Evolutionary conservation across 2,113 vertebrate genomes (phyloP).

Genomic region (Myiagra hebetior): DNA sequence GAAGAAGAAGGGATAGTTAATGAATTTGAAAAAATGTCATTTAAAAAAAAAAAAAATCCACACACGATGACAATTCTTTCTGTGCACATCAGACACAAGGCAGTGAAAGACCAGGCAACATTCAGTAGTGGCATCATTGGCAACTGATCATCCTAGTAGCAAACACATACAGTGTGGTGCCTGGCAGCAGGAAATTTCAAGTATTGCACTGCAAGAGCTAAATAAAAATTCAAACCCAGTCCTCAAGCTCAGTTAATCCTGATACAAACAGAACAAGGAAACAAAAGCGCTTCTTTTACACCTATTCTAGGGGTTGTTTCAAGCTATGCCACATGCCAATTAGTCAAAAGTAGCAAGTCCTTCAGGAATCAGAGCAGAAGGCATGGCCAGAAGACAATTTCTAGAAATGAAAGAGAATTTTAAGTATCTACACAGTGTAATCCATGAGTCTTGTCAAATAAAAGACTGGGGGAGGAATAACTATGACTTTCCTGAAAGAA

Average conservation of each 20-base stretch:
- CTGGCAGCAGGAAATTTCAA: background rate
- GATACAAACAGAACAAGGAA: background rate
- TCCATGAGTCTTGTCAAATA: background rate
- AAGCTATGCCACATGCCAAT: background rate
- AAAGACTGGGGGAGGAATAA: background rate
- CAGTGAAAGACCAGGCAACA: background rate
- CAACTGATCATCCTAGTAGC: background rate
- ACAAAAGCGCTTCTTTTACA: background rate
- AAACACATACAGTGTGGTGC: background rate
- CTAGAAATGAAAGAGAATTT: background rate
- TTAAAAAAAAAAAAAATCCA: background rate
- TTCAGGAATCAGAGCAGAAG: background rate
- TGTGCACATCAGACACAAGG: background rate
- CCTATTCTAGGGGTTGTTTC: background rate
- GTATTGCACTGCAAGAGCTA: background rate
- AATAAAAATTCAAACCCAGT: background rate
- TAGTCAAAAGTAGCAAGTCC: background rate
- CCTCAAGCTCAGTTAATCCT: background rate
- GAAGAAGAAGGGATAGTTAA: background rate
- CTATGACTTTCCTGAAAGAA: background rate
- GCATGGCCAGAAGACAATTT: background rate
- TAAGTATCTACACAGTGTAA: background rate
- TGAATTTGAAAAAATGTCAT: background rate
- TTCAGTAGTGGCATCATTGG: background rate
- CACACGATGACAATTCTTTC: rapidly evolving